Evolutionary conservation across 2,113 vertebrate species (phyloP).

Genomic region (Sialia sialis): DNA sequence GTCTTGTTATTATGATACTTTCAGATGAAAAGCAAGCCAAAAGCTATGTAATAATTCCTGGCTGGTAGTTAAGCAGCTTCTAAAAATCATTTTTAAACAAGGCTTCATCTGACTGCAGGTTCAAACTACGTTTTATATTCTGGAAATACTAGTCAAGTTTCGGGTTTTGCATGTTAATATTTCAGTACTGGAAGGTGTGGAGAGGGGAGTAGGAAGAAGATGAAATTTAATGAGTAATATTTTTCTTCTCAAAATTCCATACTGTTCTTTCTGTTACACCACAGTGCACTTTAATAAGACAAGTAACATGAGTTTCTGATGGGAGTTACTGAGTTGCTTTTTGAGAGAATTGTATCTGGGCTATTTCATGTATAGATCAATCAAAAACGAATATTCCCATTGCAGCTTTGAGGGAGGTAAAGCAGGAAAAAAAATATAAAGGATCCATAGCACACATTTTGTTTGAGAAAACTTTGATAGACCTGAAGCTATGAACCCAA

Average conservation of each 20-base stretch:
- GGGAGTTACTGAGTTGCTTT: not conserved
- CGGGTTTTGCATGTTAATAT: not conserved
- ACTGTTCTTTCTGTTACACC: not conserved
- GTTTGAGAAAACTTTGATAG: not conserved
- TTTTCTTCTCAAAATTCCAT: not conserved
- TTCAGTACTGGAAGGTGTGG: not conserved
- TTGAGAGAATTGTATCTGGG: not conserved
- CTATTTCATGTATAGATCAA: not conserved
- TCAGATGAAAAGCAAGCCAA: not conserved
- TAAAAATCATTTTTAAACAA: not conserved
- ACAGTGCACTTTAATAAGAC: not conserved
- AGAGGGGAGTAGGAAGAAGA: not conserved
- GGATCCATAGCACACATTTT: not conserved
- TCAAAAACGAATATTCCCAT: not conserved
- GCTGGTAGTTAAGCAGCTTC: not conserved
- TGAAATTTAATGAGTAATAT: not conserved
- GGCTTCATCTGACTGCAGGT: not conserved
- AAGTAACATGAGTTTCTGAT: not conserved
- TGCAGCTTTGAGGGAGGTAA: not conserved
- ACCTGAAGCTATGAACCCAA: not conserved
- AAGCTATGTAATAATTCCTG: not conserved
- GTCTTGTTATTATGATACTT: not conserved
- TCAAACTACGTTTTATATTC: not conserved
- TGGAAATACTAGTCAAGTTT: not conserved
- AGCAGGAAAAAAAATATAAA: not conserved